phyloP scores from a whole-genome alignment of 2,113 vertebrate genomes.

The Plestiodon gilberti region DNA sequence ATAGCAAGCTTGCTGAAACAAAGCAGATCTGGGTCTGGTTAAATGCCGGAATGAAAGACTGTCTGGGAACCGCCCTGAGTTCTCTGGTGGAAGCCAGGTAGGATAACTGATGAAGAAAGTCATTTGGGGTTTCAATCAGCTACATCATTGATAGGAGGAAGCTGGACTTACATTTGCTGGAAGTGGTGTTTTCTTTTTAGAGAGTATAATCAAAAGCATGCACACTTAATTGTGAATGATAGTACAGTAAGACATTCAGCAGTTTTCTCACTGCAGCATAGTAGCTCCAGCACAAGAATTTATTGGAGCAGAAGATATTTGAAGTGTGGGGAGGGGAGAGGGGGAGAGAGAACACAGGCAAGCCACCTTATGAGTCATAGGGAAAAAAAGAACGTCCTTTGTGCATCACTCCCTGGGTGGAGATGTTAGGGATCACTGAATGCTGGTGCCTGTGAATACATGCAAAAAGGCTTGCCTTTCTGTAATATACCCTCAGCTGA shows the following conservation, averaged over 20 bases:
- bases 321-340: too few relatives aligned
- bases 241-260: conserved; percentile 1
- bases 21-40: too few relatives aligned
- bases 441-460: background rate
- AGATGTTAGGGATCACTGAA: background rate
- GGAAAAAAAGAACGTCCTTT: background rate
- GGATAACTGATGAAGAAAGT: too few relatives aligned
- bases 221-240: background rate
- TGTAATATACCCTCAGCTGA: background rate
- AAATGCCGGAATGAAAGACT: too few relatives aligned
- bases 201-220: background rate
- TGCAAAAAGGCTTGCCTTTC: background rate
- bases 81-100: too few relatives aligned
- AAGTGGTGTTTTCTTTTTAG: background rate
- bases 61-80: too few relatives aligned
- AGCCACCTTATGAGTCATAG: conserved; percentile 22
- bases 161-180: background rate
- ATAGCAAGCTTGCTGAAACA: too few relatives aligned
- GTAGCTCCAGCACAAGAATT: conserved; percentile 4
- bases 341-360: too few relatives aligned
- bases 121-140: background rate
- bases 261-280: background rate
- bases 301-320: conserved; percentile 19
- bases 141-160: background rate
- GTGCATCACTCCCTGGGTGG: background rate